These are phyloP conservation scores for Megathymus violae DNA, from an alignment of 1,140 invertebrate species.

Conservation along the genomic window DNA sequence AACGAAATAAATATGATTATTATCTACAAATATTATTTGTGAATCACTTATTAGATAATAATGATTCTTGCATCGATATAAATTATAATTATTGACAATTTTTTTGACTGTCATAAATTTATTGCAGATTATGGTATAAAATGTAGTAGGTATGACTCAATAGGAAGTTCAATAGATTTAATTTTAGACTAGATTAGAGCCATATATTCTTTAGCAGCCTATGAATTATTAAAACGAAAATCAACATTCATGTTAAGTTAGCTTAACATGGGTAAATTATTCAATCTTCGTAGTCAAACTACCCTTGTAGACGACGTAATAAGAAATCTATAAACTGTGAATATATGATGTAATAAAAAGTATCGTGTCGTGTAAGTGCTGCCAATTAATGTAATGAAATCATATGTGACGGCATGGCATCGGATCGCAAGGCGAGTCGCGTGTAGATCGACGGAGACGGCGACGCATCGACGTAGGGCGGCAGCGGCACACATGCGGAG, in stretches of 20 bases:
- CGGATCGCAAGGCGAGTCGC: conserved; percentile 47
- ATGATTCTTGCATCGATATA: no score
- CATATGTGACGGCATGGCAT: conserved; percentile 40
- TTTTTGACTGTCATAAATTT: no score
- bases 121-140: no score
- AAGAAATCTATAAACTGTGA: neutral
- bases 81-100: no score
- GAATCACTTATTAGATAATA: no score
- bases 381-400: conserved; percentile 34
- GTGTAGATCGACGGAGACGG: conserved; percentile 38
- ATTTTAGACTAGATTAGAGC: no score
- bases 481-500: conserved; percentile 74
- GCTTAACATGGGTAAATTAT: neutral
- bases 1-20: conserved; percentile 26
- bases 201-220: no score
- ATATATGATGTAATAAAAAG: neutral
- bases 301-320: neutral
- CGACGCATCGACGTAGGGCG: conserved; percentile 68
- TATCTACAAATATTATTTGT: neutral
- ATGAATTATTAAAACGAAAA: neutral
- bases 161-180: no score
- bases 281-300: neutral
- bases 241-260: neutral
- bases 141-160: no score
- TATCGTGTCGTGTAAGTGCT: conserved; percentile 6